phyloP scores from a whole-genome alignment of 2,888 invertebrate genomes.

The Andrena fulva region DNA sequence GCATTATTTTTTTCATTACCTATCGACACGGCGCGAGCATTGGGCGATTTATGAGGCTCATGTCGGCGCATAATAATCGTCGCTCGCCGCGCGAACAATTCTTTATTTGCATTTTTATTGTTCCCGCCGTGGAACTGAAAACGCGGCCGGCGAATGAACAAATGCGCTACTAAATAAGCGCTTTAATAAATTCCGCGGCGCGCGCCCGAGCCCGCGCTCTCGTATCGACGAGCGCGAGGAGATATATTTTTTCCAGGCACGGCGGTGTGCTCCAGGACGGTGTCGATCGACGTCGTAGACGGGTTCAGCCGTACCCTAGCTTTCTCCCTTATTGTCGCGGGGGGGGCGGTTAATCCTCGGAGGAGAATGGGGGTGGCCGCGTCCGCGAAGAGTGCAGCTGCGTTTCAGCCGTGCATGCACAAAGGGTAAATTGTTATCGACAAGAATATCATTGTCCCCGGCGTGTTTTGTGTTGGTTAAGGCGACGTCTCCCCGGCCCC shows the following conservation, averaged over 20 bases:
- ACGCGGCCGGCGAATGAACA: slow-evolving; percentile 27
- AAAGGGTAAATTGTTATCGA: slow-evolving; percentile 68
- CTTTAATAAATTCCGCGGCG: slow-evolving; percentile 50
- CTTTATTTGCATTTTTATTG: slow-evolving; percentile 66
- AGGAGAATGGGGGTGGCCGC: background rate
- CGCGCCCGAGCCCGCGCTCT: background rate
- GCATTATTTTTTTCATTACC: slow-evolving; percentile 37
- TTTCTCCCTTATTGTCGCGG: slow-evolving; percentile 2
- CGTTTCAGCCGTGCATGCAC: slow-evolving; percentile 49
- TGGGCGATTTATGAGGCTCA: slow-evolving; percentile 49
- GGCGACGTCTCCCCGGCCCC: slow-evolving; percentile 48
- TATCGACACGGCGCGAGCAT: slow-evolving; percentile 18
- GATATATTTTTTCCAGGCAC: slow-evolving; percentile 18
- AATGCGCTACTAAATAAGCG: slow-evolving; percentile 51
- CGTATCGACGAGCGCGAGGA: background rate
- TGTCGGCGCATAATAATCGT: slow-evolving; percentile 58
- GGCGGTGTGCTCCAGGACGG: background rate
- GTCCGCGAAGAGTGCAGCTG: slow-evolving; percentile 36
- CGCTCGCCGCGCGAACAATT: slow-evolving; percentile 44
- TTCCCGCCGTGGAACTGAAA: slow-evolving; percentile 26
- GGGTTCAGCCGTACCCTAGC: background rate
- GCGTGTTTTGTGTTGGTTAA: slow-evolving; percentile 57
- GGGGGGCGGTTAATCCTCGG: slow-evolving; percentile 10
- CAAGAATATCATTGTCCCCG: slow-evolving; percentile 67
- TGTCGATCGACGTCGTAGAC: slow-evolving; percentile 6